phyloP scores from a whole-genome alignment of 2,113 vertebrate genomes.

The Callaeas wilsoni region DNA sequence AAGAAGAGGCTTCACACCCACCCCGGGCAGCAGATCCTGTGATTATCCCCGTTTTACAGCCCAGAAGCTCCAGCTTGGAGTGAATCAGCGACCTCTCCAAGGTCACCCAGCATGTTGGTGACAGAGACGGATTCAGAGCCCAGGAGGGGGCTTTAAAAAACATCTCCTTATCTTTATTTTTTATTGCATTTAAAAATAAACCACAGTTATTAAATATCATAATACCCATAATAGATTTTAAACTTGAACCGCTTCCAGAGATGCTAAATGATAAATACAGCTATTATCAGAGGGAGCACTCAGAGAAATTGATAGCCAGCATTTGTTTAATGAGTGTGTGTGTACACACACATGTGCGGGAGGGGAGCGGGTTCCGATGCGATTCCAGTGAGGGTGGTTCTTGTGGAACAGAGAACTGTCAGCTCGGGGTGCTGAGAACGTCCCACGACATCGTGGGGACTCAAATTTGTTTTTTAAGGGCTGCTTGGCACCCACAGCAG shows the following conservation, averaged over 20 bases:
- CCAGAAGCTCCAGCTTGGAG: not conserved
- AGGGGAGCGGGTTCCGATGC: rapidly evolving
- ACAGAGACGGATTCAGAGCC: conserved; percentile 34
- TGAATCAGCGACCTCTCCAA: not conserved
- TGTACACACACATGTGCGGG: not conserved
- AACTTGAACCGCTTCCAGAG: conserved; percentile 48
- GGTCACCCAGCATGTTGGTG: conserved; percentile 2
- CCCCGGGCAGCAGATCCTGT: not conserved
- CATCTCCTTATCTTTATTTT: conserved; percentile 29
- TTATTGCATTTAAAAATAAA: conserved; percentile 56
- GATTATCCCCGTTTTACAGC: not conserved
- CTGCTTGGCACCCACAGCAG: rapidly evolving
- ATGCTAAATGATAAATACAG: conserved; percentile 59
- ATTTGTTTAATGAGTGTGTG: conserved; percentile 15
- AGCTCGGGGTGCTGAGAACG: rapidly evolving
- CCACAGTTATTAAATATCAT: conserved; percentile 54
- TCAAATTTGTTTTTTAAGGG: rapidly evolving
- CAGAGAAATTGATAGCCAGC: conserved; percentile 35
- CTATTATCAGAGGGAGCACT: conserved; percentile 46
- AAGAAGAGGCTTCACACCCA: not conserved
- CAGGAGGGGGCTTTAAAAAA: not conserved
- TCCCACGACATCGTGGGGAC: rapidly evolving
- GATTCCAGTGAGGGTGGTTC: not conserved
- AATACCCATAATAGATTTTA: conserved; percentile 42
- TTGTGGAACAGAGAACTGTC: rapidly evolving